Evolutionary conservation across 2,113 vertebrate species (phyloP).

Genomic region (Pollachius pollachius): DNA sequence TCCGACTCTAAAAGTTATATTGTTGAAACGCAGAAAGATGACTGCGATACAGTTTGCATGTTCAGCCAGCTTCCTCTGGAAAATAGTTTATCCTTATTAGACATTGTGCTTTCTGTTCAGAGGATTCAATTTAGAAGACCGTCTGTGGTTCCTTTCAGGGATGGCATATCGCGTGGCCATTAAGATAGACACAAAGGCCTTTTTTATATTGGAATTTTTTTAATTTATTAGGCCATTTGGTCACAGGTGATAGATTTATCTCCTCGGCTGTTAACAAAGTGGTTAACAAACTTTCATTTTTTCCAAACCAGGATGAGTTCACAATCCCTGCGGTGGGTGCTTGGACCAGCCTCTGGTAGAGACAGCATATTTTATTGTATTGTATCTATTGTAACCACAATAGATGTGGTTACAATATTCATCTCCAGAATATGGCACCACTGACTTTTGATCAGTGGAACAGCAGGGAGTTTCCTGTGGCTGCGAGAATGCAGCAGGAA

Average conservation of each 20-base stretch:
- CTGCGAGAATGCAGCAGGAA: constrained; percentile 24
- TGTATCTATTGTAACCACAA: constrained; percentile 27
- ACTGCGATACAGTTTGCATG: too few relatives aligned
- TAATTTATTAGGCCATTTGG: constrained; percentile 53
- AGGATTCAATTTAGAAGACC: too few relatives aligned
- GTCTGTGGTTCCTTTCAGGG: background rate
- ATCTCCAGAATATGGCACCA: constrained; percentile 23
- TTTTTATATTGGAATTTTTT: constrained; percentile 33
- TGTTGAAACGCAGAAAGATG: too few relatives aligned
- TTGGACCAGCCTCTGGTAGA: constrained; percentile 26
- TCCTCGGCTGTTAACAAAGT: constrained; percentile 50
- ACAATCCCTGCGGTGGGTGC: constrained; percentile 20
- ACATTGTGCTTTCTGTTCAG: too few relatives aligned
- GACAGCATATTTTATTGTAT: background rate
- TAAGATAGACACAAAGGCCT: constrained; percentile 33
- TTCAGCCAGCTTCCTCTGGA: too few relatives aligned
- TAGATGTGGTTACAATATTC: constrained; percentile 30
- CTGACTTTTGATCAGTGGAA: constrained; percentile 44
- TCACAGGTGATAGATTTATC: constrained; percentile 42
- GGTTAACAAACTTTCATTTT: constrained; percentile 25
- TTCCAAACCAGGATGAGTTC: constrained; percentile 27
- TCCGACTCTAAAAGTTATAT: too few relatives aligned
- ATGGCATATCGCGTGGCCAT: constrained; percentile 26
- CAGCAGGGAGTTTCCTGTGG: constrained; percentile 17
- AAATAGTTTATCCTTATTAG: too few relatives aligned